Conservation (phyloP, 2,888 invertebrate genomes). For the Pocota personata region DNA sequence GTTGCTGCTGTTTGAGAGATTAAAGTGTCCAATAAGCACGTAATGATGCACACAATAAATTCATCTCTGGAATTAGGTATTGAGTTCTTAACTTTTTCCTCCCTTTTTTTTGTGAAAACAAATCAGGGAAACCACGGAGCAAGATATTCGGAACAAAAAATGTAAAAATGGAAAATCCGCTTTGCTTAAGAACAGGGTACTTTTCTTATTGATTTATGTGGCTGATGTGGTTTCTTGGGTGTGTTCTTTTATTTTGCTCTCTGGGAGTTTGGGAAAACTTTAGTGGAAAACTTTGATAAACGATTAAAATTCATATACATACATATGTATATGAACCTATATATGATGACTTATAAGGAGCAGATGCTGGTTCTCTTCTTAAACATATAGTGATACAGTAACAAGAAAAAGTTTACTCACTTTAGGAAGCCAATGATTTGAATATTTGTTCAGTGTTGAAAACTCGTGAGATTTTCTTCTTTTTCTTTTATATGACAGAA, state of each 20-base stretch:
- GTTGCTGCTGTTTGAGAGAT: slow-evolving; percentile 35
- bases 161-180: neutral
- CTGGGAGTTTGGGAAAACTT: neutral
- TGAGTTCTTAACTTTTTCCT: slow-evolving; percentile 35
- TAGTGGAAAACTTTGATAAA: slow-evolving; percentile 37
- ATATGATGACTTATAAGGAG: neutral
- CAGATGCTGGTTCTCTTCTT: slow-evolving; percentile 8
- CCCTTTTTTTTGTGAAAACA: neutral
- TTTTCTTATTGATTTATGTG: slow-evolving; percentile 17
- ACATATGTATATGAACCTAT: neutral
- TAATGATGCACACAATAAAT: slow-evolving; percentile 53
- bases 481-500: neutral
- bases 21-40: slow-evolving; percentile 62
- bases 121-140: neutral
- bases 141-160: neutral
- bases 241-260: neutral
- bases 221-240: neutral
- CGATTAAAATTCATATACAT: neutral
- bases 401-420: slow-evolving; percentile 8
- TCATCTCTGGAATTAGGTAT: slow-evolving; percentile 41
- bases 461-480: neutral
- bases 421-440: slow-evolving; percentile 9
- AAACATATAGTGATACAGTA: neutral
- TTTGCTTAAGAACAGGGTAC: neutral
- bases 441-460: slow-evolving; percentile 8